Evolutionary conservation across 1,140 invertebrate genomes (phyloP).

Genomic region (Cataglyphis hispanica): DNA sequence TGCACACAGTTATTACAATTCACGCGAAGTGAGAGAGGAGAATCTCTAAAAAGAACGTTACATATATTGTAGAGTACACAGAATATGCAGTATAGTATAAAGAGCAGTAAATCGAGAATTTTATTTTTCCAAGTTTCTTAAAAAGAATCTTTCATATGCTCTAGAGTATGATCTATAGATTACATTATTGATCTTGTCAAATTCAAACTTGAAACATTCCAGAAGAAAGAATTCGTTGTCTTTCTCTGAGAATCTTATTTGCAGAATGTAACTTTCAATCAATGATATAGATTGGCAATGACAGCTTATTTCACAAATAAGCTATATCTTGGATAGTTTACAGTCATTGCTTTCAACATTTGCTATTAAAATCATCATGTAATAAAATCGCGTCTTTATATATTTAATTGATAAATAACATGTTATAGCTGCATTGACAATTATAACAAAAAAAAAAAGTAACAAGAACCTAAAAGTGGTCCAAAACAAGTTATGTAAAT

Average conservation of each 20-base stretch:
- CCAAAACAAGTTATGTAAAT: slow-evolving; percentile 2
- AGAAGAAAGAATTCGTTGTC: background rate
- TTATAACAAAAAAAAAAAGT: background rate
- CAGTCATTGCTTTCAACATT: background rate
- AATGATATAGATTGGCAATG: background rate
- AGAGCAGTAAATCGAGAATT: slow-evolving; percentile 51
- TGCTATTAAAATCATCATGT: background rate
- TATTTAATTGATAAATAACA: slow-evolving; percentile 11
- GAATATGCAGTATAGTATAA: slow-evolving; percentile 9
- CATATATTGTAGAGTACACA: slow-evolving; percentile 25
- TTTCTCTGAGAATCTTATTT: background rate
- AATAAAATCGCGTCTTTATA: background rate
- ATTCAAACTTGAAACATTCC: slow-evolving; percentile 30
- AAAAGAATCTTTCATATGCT: slow-evolving; percentile 8
- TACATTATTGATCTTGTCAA: background rate
- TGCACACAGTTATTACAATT: slow-evolving; percentile 18
- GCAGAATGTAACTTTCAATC: background rate
- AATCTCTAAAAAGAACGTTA: background rate
- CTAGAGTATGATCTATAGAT: slow-evolving; percentile 14
- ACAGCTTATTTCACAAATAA: background rate
- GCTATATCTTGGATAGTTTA: background rate
- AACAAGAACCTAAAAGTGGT: slow-evolving; percentile 3
- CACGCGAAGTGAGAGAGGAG: background rate
- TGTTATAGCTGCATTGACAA: slow-evolving; percentile 3
- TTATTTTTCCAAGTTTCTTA: slow-evolving; percentile 74